These are phyloP conservation scores for Conops quadrifasciatus DNA, from an alignment of 2,888 invertebrate genomes.

Conservation along the genomic window DNA sequence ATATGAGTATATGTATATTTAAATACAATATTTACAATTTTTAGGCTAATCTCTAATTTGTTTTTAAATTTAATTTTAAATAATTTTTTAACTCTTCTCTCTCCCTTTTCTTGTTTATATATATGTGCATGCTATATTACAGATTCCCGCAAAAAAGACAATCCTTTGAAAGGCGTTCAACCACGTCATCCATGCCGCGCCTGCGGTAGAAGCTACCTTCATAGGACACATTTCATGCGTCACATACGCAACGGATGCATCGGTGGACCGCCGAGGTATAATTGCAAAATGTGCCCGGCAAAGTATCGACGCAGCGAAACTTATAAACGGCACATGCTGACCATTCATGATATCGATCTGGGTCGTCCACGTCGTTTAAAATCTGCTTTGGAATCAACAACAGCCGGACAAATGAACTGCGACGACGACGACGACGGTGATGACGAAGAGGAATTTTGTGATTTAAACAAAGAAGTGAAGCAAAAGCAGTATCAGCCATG, in stretches of 20 bases:
- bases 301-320: conserved; percentile 54
- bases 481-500: too few species aligned
- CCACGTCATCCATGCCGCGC: conserved; percentile 51
- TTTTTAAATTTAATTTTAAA: conserved; percentile 21
- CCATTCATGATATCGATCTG: conserved; percentile 46
- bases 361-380: neutral
- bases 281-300: conserved; percentile 51
- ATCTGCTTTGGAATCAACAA: conserved; percentile 5
- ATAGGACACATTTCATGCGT: conserved; percentile 54
- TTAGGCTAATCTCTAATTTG: neutral
- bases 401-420: conserved; percentile 8
- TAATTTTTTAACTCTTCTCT: neutral
- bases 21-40: conserved; percentile 2
- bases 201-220: conserved; percentile 56
- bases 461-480: too few species aligned
- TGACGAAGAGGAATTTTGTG: neutral
- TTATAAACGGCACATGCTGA: conserved; percentile 51
- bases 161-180: conserved; percentile 41
- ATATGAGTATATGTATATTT: neutral
- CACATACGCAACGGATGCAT: conserved; percentile 55
- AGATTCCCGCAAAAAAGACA: too few species aligned
- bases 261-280: conserved; percentile 52
- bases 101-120: conserved; percentile 22
- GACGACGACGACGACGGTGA: neutral
- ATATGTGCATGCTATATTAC: conserved; percentile 9